phyloP scores from a whole-genome alignment of 2,113 vertebrate species.

The Nycticorax nycticorax region DNA sequence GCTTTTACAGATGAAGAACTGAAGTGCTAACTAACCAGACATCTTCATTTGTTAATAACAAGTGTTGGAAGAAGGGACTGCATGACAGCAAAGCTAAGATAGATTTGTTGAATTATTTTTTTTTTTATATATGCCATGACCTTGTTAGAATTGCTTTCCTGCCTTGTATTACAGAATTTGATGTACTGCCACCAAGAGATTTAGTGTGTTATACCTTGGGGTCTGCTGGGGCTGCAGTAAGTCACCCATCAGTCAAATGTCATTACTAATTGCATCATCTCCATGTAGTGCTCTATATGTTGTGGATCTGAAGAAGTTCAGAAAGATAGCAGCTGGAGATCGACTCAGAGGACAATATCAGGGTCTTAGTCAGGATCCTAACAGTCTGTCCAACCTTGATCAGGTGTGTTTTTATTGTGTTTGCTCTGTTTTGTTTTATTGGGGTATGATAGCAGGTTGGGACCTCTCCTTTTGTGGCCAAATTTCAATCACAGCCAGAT shows the following conservation, averaged over 20 bases:
- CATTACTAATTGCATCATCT: constrained; percentile 28
- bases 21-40: neutral
- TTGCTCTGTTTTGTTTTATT: neutral
- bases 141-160: neutral
- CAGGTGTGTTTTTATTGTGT: constrained; percentile 79
- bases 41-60: constrained; percentile 6
- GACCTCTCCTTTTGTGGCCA: neutral
- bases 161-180: neutral
- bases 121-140: neutral
- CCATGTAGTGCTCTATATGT: constrained; percentile 89
- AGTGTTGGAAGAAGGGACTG: neutral
- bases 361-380: constrained; percentile 97
- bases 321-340: constrained; percentile 97
- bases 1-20: neutral
- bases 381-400: constrained; percentile 97
- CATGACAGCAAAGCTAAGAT: neutral
- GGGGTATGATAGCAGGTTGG: neutral
- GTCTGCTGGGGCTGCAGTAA: neutral
- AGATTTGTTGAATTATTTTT: neutral
- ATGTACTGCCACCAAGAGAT: neutral
- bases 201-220: neutral
- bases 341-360: constrained; percentile 95
- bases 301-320: constrained; percentile 97
- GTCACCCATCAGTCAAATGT: neutral
- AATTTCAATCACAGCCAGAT: neutral